phyloP scores from a whole-genome alignment of 2,113 vertebrate species.

The Hypocryptadius cinnamomeus region DNA sequence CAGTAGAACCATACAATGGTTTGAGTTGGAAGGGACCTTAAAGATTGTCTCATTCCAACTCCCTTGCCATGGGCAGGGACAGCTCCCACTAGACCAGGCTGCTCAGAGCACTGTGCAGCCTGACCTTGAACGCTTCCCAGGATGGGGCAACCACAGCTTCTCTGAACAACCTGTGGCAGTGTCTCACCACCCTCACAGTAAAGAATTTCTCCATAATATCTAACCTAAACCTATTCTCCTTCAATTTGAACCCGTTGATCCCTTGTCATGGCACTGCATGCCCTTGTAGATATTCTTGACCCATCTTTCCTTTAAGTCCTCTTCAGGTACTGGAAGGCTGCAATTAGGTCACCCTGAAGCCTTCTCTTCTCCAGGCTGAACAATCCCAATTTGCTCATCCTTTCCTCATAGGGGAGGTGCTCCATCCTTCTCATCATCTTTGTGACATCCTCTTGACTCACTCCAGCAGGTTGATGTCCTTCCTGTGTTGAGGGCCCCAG shows the following conservation, averaged over 20 bases:
- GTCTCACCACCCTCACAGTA: neutral
- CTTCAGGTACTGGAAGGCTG: neutral
- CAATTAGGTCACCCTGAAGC: neutral
- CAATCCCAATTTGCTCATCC: neutral
- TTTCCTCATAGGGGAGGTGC: neutral
- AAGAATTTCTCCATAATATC: neutral
- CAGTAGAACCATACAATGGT: neutral
- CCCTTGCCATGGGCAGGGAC: neutral
- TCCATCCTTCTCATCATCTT: neutral
- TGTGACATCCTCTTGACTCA: neutral
- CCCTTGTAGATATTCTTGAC: neutral
- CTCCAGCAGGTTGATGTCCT: neutral
- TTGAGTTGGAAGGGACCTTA: neutral
- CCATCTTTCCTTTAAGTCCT: neutral
- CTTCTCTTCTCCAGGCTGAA: neutral
- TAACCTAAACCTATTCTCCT: neutral
- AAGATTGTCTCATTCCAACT: neutral
- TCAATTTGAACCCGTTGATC: neutral
- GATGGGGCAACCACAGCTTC: neutral
- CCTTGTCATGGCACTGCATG: neutral
- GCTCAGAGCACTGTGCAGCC: neutral
- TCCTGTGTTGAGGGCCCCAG: neutral
- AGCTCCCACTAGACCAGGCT: neutral
- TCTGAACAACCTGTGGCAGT: neutral
- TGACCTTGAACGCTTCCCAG: neutral